These are phyloP conservation scores for Pteropus alecto DNA, from an alignment of 2,113 vertebrate genomes.

Conservation along the genomic window DNA sequence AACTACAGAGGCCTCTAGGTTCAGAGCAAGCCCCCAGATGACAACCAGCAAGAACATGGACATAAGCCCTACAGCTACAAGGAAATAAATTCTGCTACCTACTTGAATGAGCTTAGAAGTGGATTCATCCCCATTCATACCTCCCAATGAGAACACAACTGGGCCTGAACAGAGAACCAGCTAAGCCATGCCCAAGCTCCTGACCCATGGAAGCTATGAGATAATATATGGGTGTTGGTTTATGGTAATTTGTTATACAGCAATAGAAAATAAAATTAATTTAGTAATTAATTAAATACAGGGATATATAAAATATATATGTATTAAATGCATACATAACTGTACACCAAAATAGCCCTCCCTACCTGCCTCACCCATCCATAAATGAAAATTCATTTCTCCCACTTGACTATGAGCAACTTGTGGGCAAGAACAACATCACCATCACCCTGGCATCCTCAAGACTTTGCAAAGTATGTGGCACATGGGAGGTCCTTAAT, in stretches of 20 bases:
- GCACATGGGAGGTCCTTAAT: background rate
- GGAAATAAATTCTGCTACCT: background rate
- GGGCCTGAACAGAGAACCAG: background rate
- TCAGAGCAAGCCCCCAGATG: background rate
- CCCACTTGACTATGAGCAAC: background rate
- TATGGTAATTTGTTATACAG: background rate
- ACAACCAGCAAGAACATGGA: background rate
- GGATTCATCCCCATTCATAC: background rate
- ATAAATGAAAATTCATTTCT: background rate
- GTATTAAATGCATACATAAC: background rate
- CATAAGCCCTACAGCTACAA: background rate
- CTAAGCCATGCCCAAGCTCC: background rate
- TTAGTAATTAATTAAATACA: background rate
- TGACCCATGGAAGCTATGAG: background rate
- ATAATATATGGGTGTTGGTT: background rate
- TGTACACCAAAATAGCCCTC: background rate
- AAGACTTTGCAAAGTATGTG: background rate
- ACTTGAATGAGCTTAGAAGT: background rate
- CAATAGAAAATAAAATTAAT: background rate
- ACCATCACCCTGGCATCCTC: background rate
- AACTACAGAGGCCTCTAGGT: background rate
- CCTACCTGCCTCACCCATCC: background rate
- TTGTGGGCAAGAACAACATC: background rate
- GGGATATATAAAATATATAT: background rate
- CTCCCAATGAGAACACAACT: background rate